These are phyloP conservation scores for Notocelia uddmanniana DNA, from an alignment of 2,888 invertebrate species.

Conservation along the genomic window DNA sequence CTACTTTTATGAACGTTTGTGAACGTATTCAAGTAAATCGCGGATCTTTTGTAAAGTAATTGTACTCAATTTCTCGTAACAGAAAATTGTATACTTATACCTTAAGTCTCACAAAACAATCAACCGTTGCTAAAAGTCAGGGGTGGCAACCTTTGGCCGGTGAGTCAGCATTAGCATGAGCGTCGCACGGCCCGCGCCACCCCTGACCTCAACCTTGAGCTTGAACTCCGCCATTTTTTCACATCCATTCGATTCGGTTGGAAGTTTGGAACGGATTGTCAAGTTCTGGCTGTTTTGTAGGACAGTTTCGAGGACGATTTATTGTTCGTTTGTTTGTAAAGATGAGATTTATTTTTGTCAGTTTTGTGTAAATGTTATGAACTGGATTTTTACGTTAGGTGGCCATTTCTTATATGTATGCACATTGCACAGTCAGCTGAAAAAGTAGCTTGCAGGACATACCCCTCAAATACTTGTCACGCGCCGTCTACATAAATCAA, in stretches of 20 bases:
- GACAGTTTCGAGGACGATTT: not conserved
- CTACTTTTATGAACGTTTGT: too few relatives aligned
- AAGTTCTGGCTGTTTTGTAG: slow-evolving; percentile 1
- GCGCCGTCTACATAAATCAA: too few relatives aligned
- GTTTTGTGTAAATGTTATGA: not conserved
- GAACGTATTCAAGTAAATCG: too few relatives aligned
- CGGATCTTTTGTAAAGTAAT: too few relatives aligned
- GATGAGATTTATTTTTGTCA: not conserved
- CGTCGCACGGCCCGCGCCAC: slow-evolving; percentile 73
- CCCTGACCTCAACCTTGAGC: slow-evolving; percentile 61
- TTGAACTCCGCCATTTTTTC: slow-evolving; percentile 59
- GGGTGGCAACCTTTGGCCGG: slow-evolving; percentile 73
- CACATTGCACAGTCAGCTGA: too few relatives aligned
- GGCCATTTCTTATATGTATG: too few relatives aligned
- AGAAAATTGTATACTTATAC: not conserved
- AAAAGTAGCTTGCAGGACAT: too few relatives aligned
- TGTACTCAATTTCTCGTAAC: not conserved
- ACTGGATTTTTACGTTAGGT: not conserved
- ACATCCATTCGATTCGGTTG: slow-evolving; percentile 52
- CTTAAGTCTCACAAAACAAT: slow-evolving; percentile 37
- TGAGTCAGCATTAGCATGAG: slow-evolving; percentile 68
- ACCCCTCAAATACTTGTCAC: too few relatives aligned
- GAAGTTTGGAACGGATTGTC: slow-evolving; percentile 45
- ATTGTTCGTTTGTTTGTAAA: not conserved
- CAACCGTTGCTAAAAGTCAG: slow-evolving; percentile 65